Evolutionary conservation across 1,140 invertebrate genomes (phyloP).

Genomic region (Drosophila setifemur): DNA sequence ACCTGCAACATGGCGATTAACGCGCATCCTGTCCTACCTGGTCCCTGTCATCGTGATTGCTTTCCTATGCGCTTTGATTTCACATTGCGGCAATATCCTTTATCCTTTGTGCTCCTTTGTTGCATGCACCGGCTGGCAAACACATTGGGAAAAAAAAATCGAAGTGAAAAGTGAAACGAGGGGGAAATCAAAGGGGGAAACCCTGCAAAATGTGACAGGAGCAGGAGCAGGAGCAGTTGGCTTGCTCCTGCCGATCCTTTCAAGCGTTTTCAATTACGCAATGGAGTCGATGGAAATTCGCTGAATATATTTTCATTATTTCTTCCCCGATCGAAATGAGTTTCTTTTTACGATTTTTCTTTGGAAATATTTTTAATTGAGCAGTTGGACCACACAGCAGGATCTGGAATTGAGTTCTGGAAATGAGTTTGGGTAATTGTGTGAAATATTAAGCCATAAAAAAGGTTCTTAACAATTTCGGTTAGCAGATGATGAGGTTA

Average conservation of each 20-base stretch:
- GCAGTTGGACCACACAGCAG: constrained; percentile 29
- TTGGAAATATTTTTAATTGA: constrained; percentile 46
- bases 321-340: constrained; percentile 17
- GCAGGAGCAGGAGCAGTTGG: constrained; percentile 7
- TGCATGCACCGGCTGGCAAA: constrained; percentile 63
- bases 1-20: constrained; percentile 65
- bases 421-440: not conserved
- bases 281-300: constrained; percentile 22
- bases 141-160: constrained; percentile 37
- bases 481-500: not conserved
- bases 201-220: constrained; percentile 21
- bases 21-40: constrained; percentile 46
- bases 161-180: constrained; percentile 50
- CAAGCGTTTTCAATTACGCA: constrained; percentile 48
- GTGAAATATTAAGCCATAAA: not conserved
- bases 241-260: constrained; percentile 20
- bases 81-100: constrained; percentile 56
- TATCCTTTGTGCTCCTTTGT: constrained; percentile 57
- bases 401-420: not conserved
- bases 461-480: not conserved
- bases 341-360: constrained; percentile 45
- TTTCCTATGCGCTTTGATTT: constrained; percentile 51
- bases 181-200: constrained; percentile 4
- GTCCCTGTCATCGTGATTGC: constrained; percentile 23
- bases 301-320: constrained; percentile 38